Percentiles rank a stretch among this genome's conserved stretches.
Conservation (phyloP, 2,113 vertebrate genomes). For the Enhydra lutris region DNA sequence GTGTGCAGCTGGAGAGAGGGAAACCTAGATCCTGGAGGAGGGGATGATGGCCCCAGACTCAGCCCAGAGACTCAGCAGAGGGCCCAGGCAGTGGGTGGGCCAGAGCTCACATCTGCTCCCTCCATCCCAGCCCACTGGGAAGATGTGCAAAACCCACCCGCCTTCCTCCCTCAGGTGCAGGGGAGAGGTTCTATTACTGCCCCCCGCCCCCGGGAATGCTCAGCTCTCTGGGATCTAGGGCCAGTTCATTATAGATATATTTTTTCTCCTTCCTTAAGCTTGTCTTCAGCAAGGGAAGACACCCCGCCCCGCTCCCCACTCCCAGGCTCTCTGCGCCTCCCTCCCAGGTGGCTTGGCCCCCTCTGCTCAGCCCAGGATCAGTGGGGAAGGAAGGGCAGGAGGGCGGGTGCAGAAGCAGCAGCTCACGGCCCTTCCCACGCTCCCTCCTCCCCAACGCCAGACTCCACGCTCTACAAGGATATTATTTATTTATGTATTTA, state of each 20-base stretch:
- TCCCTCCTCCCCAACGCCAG: not conserved
- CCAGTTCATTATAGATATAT: not conserved
- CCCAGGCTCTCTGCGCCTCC: not conserved
- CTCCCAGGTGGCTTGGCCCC: not conserved
- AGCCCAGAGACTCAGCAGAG: not conserved
- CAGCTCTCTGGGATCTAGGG: not conserved
- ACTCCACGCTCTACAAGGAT: conserved; percentile 72
- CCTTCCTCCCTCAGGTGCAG: not conserved
- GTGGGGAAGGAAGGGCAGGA: not conserved
- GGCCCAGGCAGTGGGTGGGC: not conserved
- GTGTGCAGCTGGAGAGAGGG: not conserved
- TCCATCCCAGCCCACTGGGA: not conserved
- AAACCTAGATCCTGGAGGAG: not conserved
- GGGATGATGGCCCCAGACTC: not conserved
- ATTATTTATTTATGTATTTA: conserved; percentile 80
- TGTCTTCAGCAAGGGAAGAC: not conserved
- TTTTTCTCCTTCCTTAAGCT: not conserved
- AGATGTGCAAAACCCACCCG: not conserved
- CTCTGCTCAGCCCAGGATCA: not conserved
- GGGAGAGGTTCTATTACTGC: not conserved
- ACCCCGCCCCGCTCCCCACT: too few species aligned
- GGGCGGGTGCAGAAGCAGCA: not conserved
- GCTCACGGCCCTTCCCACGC: not conserved
- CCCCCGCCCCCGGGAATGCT: not conserved
- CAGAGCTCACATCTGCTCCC: not conserved